Base-by-base conservation (phyloP, 2,113 vertebrate species). In the Hiodon alosoides region DNA sequence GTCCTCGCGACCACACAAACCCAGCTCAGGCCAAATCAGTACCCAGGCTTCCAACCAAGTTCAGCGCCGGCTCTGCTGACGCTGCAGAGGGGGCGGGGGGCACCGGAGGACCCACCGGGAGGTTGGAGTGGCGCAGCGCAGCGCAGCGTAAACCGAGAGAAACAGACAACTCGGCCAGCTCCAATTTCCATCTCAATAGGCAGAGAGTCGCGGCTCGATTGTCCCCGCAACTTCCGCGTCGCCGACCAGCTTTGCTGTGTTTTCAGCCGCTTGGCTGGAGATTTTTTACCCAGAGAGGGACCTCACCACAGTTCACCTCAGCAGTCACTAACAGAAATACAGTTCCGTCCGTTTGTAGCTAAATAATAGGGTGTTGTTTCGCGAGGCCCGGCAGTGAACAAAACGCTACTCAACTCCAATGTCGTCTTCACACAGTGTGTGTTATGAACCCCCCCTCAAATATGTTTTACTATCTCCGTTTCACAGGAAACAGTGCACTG, bases 151-250 rank as follows among this genome's bases (percentile, higher is more conserved):
- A 62, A 71, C 51, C 65, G 59, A 69, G 61, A 61, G 62, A 16
- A 54, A 57, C 5, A 50, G 62, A 59, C 61, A 52, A 54, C 46
- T 17, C 54, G 67, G 76, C 68, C 75, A 71, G 58, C 68, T 67
- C 61, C 47, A 13, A 77, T 72, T 72, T 77, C 69, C 76, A 72
- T 67, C 16, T 77, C 31, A 72, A 77, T 58, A 66, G 62, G 53
- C 54, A 17, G n/a, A 31, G 46, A 31, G 31, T 14, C 7, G 6
- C 61, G 47, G 4, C 52, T 59, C 54, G 52, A 72, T 48, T 46
- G 69, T 46, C 48, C 16, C 55, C 58, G 66, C 51, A 31, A 71
- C 59, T 71, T 64, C 48, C 9, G 59, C 7, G 50, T 13, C 46
- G 5, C 52, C 17, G 47, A 55, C 13, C 6, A 31, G 68, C 50